phyloP scores from a whole-genome alignment of 2,113 vertebrate species.

The Aldabrachelys gigantea region DNA sequence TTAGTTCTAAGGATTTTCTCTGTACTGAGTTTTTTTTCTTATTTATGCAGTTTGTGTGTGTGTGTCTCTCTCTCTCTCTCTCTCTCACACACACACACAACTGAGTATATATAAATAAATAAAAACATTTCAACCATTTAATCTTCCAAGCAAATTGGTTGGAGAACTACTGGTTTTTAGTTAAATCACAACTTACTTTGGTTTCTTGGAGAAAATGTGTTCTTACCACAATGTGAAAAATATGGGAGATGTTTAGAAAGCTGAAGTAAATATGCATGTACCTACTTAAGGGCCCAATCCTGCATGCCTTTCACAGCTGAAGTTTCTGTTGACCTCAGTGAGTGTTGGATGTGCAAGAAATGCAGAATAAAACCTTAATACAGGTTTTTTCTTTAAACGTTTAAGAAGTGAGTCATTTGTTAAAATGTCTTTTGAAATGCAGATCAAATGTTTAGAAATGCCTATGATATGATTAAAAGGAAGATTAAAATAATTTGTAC shows the following conservation, averaged over 20 bases:
- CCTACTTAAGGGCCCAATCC: neutral
- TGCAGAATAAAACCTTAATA: neutral
- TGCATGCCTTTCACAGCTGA: neutral
- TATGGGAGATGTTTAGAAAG: neutral
- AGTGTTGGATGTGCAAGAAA: neutral
- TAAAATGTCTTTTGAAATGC: slow-evolving; percentile 29
- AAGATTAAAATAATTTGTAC: slow-evolving; percentile 35
- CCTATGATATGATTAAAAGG: slow-evolving; percentile 21
- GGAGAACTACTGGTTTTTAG: neutral
- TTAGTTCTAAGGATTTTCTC: neutral
- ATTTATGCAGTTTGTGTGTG: slow-evolving; percentile 7
- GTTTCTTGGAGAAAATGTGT: too few species aligned
- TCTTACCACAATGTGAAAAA: neutral
- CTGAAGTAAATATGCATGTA: neutral
- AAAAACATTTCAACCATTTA: neutral
- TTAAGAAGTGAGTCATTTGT: slow-evolving; percentile 8
- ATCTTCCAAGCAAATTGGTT: neutral
- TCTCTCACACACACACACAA: too few species aligned
- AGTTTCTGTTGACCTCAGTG: neutral
- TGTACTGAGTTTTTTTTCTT: neutral
- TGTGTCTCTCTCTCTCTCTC: neutral
- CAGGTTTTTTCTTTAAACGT: neutral
- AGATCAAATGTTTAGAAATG: slow-evolving; percentile 14
- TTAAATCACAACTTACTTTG: neutral
- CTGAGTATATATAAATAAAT: too few species aligned